Conservation (phyloP, 2,888 invertebrate species). For the Spialia ferax region DNA sequence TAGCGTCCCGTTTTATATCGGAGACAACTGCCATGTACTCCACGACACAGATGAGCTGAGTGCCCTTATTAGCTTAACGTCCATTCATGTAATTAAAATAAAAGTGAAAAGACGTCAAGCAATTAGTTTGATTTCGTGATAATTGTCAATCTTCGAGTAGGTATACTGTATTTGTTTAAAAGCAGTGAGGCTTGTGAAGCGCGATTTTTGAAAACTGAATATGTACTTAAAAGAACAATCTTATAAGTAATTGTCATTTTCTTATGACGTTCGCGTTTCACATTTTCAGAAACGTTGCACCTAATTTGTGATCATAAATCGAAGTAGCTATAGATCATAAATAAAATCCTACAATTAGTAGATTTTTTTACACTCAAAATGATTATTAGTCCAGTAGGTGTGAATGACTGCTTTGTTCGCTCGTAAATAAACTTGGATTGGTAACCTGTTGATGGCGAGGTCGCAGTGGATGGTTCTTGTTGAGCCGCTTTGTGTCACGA, state of each 20-base stretch:
- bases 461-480: slow-evolving; percentile 38
- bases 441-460: slow-evolving; percentile 58
- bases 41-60: slow-evolving; percentile 32
- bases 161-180: no score
- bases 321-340: slow-evolving; percentile 9
- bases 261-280: no score
- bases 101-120: not conserved
- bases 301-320: slow-evolving; percentile 21
- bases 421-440: slow-evolving; percentile 48
- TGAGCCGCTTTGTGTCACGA: slow-evolving; percentile 25
- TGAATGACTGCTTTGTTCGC: slow-evolving; percentile 44
- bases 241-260: no score
- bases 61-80: slow-evolving; percentile 21
- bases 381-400: slow-evolving; percentile 3
- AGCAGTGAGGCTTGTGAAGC: no score
- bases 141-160: no score
- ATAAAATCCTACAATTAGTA: not conserved
- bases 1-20: slow-evolving; percentile 65
- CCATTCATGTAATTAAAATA: slow-evolving; percentile 13
- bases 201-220: no score
- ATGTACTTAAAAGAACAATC: no score
- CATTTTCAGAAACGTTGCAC: not conserved
- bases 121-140: not conserved
- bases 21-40: slow-evolving; percentile 52
- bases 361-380: slow-evolving; percentile 1